Base-by-base conservation (phyloP, 2,797 vertebrate genomes). In the Capromys pilorides region DNA sequence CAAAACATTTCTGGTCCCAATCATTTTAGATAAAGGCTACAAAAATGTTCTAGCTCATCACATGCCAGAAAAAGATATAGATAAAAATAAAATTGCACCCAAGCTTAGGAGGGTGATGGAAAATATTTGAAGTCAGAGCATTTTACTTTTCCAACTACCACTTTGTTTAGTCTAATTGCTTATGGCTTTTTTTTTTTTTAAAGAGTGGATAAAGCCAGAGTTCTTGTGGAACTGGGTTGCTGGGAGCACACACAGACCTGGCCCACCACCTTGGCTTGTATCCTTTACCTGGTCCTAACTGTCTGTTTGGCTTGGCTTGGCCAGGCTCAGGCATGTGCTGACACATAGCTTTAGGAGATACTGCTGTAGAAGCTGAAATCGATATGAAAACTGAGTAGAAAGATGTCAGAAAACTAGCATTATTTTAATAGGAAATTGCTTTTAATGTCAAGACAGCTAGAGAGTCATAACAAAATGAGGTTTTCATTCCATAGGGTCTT, bases 401-500 rank as follows among this genome's bases (percentile, higher is more conserved):
- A 78, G 66, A 89, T 59, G 49, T 45, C 64, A 93, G 77, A 85
- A 95, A 92, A 75, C 33, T 73, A 77, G 41, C n/a, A 73, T 75
- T 88, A 62, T 84, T 93, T 86, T 89, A 45, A 88, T 57, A 88
- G 39, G 79, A 92, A 95, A 81, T 88, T 67, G 39, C 62, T 92
- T 93, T 41, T 66, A 49, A 88, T 61, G 77, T 95, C 64, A 95
- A 49, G 90, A 64, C 19, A 57, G 64, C 75, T 64, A 21, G 33
- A 88, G 57, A 69, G 62, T 24, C 88, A 59, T 21, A 85, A 83
- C 36, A 39, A 92, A 90, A 54, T 54, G 26, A 73, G 49, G 49
- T 51, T 87, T 73, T 33, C 7, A 82, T 83, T 39, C 26, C 26
- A 28, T 28, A 28, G 31, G 19, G 0, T 71, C 75, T 94, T 86